phyloP scores from a whole-genome alignment of 1,140 invertebrate species.

The Trichogramma pretiosum region DNA sequence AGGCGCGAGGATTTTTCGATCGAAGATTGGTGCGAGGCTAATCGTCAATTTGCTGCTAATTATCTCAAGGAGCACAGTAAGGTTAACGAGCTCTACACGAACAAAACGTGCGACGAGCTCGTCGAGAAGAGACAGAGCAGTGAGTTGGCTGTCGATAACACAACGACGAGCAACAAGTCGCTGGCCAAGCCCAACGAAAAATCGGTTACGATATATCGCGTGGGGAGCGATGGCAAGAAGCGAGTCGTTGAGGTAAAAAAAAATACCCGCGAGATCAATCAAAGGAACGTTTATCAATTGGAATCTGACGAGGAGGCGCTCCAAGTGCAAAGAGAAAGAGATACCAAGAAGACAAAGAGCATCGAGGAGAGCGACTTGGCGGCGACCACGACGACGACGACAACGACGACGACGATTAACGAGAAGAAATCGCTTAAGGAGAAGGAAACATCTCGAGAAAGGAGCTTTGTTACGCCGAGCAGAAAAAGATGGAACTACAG shows the following conservation, averaged over 20 bases:
- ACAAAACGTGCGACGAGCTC: constrained; percentile 11
- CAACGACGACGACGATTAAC: constrained; percentile 1
- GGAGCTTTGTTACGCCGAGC: constrained; percentile 26
- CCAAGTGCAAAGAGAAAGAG: too few relatives aligned
- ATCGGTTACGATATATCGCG: not conserved
- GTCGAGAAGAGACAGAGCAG: constrained; percentile 9
- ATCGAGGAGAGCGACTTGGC: not conserved
- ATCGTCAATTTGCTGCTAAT: constrained; percentile 24
- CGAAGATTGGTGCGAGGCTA: constrained; percentile 34
- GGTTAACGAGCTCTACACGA: constrained; percentile 5
- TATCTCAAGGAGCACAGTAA: constrained; percentile 26
- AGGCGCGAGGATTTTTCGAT: constrained; percentile 14
- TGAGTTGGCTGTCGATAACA: constrained; percentile 14
- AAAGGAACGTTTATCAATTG: not conserved
- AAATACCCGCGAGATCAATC: not conserved
- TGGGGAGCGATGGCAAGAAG: not conserved
- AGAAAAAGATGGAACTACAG: constrained; percentile 35
- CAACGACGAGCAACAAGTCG: constrained; percentile 5
- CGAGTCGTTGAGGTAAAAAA: too few relatives aligned
- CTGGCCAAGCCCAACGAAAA: not conserved
- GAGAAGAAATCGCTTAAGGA: not conserved
- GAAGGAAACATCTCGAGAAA: constrained; percentile 12
- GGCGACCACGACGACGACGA: not conserved
- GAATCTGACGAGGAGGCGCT: too few relatives aligned
- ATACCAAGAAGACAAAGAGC: not conserved